Evolutionary conservation across 2,888 invertebrate species (phyloP).

Genomic region (Plebejus argus): DNA sequence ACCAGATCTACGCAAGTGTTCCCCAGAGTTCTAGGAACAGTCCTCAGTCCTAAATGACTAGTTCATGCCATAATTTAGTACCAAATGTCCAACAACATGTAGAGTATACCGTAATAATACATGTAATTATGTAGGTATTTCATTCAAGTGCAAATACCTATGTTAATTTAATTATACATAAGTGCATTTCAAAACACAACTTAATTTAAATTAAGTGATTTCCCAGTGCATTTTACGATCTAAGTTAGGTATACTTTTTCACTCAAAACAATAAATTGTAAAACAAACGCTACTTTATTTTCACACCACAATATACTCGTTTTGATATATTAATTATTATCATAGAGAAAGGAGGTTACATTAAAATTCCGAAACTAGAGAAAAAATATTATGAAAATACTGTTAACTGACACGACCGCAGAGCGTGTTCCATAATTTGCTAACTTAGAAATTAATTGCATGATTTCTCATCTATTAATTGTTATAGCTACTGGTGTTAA

Average conservation of each 20-base stretch:
- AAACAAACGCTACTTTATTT: neutral
- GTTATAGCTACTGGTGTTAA: neutral
- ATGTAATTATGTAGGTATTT: neutral
- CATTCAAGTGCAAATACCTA: neutral
- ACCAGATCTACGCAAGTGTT: too few species aligned
- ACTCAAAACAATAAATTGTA: neutral
- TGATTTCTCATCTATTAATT: slow-evolving; percentile 16
- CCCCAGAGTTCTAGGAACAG: neutral
- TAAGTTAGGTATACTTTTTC: neutral
- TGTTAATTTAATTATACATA: neutral
- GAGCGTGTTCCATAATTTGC: slow-evolving; percentile 11
- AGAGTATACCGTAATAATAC: too few species aligned
- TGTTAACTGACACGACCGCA: neutral
- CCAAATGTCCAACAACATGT: too few species aligned
- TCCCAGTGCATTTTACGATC: neutral
- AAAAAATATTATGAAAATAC: slow-evolving; percentile 7
- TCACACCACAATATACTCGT: neutral
- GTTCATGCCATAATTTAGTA: neutral
- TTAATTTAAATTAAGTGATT: neutral
- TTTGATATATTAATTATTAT: neutral
- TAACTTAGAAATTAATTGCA: slow-evolving; percentile 5
- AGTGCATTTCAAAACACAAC: neutral
- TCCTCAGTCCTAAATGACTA: neutral
- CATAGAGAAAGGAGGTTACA: slow-evolving; percentile 14
- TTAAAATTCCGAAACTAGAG: slow-evolving; percentile 6